These are phyloP conservation scores for Chelonoidis abingdonii DNA, from an alignment of 2,113 vertebrate species.

Conservation along the genomic window DNA sequence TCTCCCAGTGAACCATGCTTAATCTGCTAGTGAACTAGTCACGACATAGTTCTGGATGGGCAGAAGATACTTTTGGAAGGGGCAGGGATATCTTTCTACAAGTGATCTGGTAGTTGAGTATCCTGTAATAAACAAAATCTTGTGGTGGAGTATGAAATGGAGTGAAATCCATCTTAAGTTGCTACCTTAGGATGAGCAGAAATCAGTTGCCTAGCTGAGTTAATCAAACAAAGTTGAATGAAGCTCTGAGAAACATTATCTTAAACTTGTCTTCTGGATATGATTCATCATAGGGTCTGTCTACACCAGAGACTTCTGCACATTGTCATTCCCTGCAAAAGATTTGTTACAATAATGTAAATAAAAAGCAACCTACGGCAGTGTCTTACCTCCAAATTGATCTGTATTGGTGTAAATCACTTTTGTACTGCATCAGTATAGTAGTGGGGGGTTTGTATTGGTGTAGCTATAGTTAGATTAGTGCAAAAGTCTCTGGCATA, in stretches of 20 bases:
- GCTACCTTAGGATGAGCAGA: background rate
- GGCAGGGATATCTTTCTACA: background rate
- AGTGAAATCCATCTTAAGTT: background rate
- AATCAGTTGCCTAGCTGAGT: background rate
- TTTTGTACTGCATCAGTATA: background rate
- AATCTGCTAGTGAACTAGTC: background rate
- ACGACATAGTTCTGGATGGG: accelerated
- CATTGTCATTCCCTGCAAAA: background rate
- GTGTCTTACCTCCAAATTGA: background rate
- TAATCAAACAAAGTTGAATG: background rate
- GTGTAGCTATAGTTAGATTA: background rate
- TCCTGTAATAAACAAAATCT: background rate
- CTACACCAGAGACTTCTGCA: background rate
- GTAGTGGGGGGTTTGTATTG: background rate
- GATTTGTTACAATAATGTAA: background rate
- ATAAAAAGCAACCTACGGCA: background rate
- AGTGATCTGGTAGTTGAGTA: background rate
- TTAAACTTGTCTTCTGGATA: background rate
- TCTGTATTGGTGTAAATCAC: background rate
- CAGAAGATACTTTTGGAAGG: background rate
- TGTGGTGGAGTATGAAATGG: background rate
- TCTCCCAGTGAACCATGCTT: background rate
- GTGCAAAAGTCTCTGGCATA: background rate
- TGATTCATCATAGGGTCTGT: background rate
- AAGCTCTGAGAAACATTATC: no score